Base-by-base conservation (phyloP, 2,888 invertebrate genomes). In the Thymelicus sylvestris region DNA sequence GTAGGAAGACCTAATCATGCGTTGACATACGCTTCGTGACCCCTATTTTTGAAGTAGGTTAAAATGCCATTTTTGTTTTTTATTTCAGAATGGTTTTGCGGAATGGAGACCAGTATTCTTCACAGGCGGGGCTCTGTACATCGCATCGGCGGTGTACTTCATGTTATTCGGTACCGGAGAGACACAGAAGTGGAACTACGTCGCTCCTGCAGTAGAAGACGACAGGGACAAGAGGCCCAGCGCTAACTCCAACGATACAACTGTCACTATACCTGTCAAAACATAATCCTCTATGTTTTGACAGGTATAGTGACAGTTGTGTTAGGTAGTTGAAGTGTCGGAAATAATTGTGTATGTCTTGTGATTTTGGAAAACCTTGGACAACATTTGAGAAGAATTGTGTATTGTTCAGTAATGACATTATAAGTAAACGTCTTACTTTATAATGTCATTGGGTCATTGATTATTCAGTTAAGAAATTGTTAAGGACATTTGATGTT, bases 101-200 rank as follows among this genome's bases (percentile, higher is more conserved):
- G 95, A 97, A 84, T 97, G 97, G 97, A 95, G 96, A 65, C 94
- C 95, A 41, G 95, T 97, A 66, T 97, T 97, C 82, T 93, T 96
- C 78, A 96, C 97, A 44, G 97, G 97, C 0, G 96, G 96, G 0
- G 92, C 93, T 0, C 94, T 96, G 0, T 97, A 97, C 81, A 95
- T 95, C 15, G 94, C 95, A 2, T 95, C 96, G 0, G 97, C 97
- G 0, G 63, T 96, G 4, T 88, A 97, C 72, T 97, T 96, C 86
- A 95, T 95, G 80, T 70, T 96, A 2, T 96, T 97, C 74, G 97
- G 97, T 7, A 95, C 96, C 0, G 96, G 95, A 0, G 95, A 95
- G 68, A 95, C 96, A 15, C 97, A 97, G 81, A 87, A 94, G 2
- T 97, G 97, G 97, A 97, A 97, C 83, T 94, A 92, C 77, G 79